phyloP scores from a whole-genome alignment of 2,113 vertebrate genomes.

The Solea senegalensis region DNA sequence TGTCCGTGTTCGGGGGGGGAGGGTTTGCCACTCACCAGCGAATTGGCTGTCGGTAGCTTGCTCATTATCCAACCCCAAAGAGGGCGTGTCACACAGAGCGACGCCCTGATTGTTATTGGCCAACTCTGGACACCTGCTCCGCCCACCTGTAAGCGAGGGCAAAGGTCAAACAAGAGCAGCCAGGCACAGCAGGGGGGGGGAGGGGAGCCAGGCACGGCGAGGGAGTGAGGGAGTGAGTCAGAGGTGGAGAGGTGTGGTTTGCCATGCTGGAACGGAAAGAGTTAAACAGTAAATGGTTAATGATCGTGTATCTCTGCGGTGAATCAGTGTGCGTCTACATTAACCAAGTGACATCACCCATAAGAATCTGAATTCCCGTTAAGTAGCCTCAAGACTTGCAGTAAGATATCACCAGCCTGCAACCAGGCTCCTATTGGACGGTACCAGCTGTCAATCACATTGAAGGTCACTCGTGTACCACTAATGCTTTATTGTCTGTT shows the following conservation, averaged over 20 bases:
- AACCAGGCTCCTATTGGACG: not conserved
- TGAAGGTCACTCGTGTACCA: not conserved
- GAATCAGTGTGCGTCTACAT: conserved; percentile 2
- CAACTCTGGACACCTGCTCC: conserved; percentile 92
- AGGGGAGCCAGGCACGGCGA: conserved; percentile 23
- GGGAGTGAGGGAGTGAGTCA: conserved; percentile 16
- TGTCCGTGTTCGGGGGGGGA: conserved; percentile 87
- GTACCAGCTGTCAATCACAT: too few species aligned
- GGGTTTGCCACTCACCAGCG: conserved; percentile 94
- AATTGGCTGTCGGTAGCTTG: conserved; percentile 96
- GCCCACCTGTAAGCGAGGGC: conserved; percentile 87
- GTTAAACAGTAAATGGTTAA: conserved; percentile 25
- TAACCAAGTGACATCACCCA: not conserved
- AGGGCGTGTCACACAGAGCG: conserved; percentile 87
- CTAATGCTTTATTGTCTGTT: too few species aligned
- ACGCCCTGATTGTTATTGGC: conserved; percentile 99
- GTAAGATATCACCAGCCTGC: too few species aligned
- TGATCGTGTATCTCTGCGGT: conserved; percentile 9
- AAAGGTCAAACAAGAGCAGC: conserved; percentile 85
- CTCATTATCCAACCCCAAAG: conserved; percentile 99
- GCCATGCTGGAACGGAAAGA: conserved; percentile 61
- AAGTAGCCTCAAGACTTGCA: too few species aligned
- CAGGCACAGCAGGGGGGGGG: conserved; percentile 73
- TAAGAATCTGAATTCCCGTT: too few species aligned
- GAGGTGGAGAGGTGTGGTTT: conserved; percentile 38